Evolutionary conservation across 2,888 invertebrate species (phyloP).

Genomic region (Drosophila longiperda): DNA sequence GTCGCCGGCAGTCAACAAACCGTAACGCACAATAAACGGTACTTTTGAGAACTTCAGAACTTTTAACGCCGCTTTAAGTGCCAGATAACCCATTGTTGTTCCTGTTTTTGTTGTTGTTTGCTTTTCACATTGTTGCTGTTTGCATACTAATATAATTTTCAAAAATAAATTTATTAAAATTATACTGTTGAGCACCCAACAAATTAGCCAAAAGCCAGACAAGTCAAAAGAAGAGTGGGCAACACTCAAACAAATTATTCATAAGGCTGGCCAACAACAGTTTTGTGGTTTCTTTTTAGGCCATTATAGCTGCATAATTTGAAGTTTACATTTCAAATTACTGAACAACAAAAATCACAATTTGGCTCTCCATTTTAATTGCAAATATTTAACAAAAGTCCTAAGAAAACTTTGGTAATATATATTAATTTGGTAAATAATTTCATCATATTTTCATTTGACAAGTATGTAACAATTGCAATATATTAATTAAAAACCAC

Average conservation of each 20-base stretch:
- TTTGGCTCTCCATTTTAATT: no score
- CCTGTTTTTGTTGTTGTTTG: conserved; percentile 13
- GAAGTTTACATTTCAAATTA: conserved; percentile 12
- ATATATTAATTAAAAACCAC: not conserved
- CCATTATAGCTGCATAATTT: conserved; percentile 49
- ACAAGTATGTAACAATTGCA: not conserved
- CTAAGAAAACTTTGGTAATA: not conserved
- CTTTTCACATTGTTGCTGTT: conserved; percentile 24
- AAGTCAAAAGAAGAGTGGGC: conserved; percentile 1
- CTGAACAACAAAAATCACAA: not conserved
- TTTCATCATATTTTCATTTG: not conserved
- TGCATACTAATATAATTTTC: conserved; percentile 56
- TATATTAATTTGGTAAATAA: not conserved
- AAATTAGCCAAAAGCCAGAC: conserved; percentile 60
- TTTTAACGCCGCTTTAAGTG: conserved; percentile 69
- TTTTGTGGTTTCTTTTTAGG: conserved; percentile 21
- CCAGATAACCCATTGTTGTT: conserved; percentile 19
- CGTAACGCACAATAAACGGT: conserved; percentile 77
- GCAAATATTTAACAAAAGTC: not conserved
- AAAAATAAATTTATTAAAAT: conserved; percentile 68
- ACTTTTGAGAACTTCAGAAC: conserved; percentile 66
- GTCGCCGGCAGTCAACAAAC: conserved; percentile 79
- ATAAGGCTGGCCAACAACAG: conserved; percentile 22
- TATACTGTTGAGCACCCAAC: conserved; percentile 46
- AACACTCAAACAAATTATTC: conserved; percentile 33